Evolutionary conservation across 2,797 vertebrate species (phyloP).

Genomic region (Cephalopachus bancanus): DNA sequence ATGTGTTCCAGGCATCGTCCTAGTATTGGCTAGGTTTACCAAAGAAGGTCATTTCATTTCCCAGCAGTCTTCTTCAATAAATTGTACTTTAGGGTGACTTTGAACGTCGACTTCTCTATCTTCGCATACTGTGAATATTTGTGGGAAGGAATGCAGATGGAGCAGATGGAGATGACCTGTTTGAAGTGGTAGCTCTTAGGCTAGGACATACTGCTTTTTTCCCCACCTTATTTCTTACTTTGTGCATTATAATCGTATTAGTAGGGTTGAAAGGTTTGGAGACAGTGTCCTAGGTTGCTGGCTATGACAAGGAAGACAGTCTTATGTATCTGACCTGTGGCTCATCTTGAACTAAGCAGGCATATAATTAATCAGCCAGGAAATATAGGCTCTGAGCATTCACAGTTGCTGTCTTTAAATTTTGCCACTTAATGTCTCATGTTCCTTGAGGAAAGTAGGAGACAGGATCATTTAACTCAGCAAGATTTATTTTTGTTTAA

Average conservation of each 20-base stretch:
- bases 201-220: not conserved
- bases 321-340: slow-evolving; percentile 49
- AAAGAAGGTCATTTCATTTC: not conserved
- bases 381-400: slow-evolving; percentile 50
- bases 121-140: not conserved
- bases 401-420: slow-evolving; percentile 55
- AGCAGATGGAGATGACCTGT: not conserved
- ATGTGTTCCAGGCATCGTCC: not conserved
- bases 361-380: slow-evolving; percentile 61
- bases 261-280: slow-evolving; percentile 21
- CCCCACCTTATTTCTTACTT: slow-evolving; percentile 3
- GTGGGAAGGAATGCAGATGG: not conserved
- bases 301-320: slow-evolving; percentile 42
- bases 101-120: not conserved
- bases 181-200: slow-evolving; percentile 40
- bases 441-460: slow-evolving; percentile 65
- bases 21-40: slow-evolving; percentile 15
- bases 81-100: not conserved
- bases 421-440: slow-evolving; percentile 63
- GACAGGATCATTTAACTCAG: slow-evolving; percentile 63
- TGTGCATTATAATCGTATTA: slow-evolving; percentile 60
- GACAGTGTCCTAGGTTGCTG: not conserved
- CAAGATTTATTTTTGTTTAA: slow-evolving; percentile 73
- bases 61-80: not conserved
- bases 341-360: slow-evolving; percentile 69